Evolutionary conservation across 1,140 invertebrate species (phyloP), one percentile per base, ranked within the genome.

Genomic region (Odontomachus brunneus): DNA sequence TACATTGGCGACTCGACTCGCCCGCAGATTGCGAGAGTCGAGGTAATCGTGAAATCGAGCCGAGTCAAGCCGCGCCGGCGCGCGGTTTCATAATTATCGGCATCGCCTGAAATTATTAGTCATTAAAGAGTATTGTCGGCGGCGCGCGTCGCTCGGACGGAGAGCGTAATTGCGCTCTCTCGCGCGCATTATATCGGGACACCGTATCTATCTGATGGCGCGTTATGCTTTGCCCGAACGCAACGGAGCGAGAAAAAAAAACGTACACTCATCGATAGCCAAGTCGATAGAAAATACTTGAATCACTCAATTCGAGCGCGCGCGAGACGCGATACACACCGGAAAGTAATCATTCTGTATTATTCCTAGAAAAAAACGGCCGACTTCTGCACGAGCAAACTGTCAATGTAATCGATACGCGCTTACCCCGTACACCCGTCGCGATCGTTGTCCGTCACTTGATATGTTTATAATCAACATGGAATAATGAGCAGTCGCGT

Each of bases 81-180:
- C 74, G 74, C 75, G 51, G 17, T 71, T 71, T 80, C 51, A 71
- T 80, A 69, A 80, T 80, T 80, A 80, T 80, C 75, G 65, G 65
- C 75, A 80, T 80, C 65, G 22, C 51, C 24, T 57, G 51, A 80
- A 80, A 71, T 80, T 80, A 71, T 80, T 71, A 78, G 63, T 80
- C 65, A 59, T 78, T 78, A 69, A 69, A 69, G 65, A 29, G 65
- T 57, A 80, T 80, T 69, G 75, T 80, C 75, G 75, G 75, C 24
- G 29, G 22, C 26, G 63, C 63, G 22, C 24, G 63, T 69, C 44
- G 44, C 15, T 57, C 65, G 63, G 29, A 24, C 44, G 75, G 29
- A 29, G 49, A 57, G n/a, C 63, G 75, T 80, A 80, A 80, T 80
- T 71, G 49, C 48, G 51, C 51, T 24, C 65, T 80, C 57, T n/a